phyloP scores from a whole-genome alignment of 2,797 vertebrate genomes.

The Tapirus indicus region DNA sequence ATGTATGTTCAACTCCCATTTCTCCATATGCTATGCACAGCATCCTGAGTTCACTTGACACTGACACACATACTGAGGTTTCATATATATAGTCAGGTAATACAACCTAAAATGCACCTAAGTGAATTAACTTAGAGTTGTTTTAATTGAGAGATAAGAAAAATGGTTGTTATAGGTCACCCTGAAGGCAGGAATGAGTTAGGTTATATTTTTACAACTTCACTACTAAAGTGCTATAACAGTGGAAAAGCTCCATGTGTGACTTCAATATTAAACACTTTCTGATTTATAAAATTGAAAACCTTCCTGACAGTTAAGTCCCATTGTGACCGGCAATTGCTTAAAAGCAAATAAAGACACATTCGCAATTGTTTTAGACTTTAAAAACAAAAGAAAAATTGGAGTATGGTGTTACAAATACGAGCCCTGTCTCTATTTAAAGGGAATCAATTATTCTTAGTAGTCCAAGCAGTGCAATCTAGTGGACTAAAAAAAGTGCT shows the following conservation, averaged over 20 bases:
- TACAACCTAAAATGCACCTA: neutral
- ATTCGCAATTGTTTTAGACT: neutral
- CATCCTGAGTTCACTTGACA: neutral
- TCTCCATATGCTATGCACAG: neutral
- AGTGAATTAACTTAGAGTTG: neutral
- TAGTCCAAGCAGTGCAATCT: neutral
- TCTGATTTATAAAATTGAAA: constrained; percentile 35
- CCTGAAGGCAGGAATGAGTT: neutral
- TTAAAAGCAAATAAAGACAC: neutral
- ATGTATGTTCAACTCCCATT: neutral
- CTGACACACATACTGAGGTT: neutral
- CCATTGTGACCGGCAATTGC: neutral
- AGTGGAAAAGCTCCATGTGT: neutral
- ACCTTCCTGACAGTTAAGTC: neutral
- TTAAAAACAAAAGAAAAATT: constrained; percentile 53
- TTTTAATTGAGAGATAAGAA: constrained; percentile 29
- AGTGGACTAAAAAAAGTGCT: neutral
- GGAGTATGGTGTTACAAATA: neutral
- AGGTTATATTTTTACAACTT: neutral
- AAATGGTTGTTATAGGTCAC: neutral
- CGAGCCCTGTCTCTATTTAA: neutral
- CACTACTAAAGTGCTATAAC: neutral
- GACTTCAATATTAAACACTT: constrained; percentile 24
- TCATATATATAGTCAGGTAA: neutral
- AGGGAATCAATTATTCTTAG: constrained; percentile 11